Evolutionary conservation across 2,113 vertebrate species (phyloP).

Genomic region (Cynopterus brachyotis): DNA sequence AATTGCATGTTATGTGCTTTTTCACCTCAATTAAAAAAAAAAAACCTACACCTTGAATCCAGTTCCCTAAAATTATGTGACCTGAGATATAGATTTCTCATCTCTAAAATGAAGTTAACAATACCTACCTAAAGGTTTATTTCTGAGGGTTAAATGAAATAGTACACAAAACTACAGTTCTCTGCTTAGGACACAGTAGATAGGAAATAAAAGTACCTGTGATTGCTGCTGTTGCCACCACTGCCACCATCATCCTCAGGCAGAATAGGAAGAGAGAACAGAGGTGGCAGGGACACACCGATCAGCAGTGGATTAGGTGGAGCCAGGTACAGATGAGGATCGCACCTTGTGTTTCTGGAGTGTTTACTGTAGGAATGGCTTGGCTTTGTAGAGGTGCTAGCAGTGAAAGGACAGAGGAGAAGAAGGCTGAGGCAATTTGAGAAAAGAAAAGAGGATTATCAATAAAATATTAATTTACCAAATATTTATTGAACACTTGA

Average conservation of each 20-base stretch:
- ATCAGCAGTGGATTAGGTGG: not conserved
- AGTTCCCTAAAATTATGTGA: not conserved
- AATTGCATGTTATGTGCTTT: not conserved
- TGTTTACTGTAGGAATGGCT: not conserved
- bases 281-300: no score
- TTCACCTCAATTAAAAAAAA: not conserved
- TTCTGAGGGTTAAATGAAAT: not conserved
- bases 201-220: not conserved
- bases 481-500: not conserved
- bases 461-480: not conserved
- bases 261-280: not conserved
- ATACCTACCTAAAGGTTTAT: not conserved
- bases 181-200: not conserved
- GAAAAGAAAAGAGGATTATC: not conserved
- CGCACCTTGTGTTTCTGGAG: fast-evolving
- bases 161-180: not conserved
- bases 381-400: not conserved
- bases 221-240: not conserved
- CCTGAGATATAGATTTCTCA: not conserved
- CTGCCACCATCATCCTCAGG: fast-evolving
- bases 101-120: not conserved
- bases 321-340: fast-evolving
- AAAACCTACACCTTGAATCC: not conserved
- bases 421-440: not conserved
- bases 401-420: not conserved